Conservation (phyloP, 2,888 invertebrate genomes). For the Amphimallon solstitiale region DNA sequence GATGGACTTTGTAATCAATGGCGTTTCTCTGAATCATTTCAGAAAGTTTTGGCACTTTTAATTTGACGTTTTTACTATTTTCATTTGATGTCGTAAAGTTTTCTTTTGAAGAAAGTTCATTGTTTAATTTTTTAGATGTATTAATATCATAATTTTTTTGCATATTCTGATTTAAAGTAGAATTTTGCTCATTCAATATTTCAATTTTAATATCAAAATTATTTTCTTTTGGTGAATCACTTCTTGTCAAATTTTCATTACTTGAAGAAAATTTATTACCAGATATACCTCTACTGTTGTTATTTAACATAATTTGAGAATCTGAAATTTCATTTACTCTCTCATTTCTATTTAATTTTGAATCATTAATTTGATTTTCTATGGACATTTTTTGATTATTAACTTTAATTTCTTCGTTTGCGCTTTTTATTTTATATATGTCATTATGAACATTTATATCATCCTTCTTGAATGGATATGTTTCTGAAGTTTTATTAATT, state of each 20-base stretch:
- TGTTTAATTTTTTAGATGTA: conserved; percentile 1
- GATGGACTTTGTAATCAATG: conserved; percentile 27
- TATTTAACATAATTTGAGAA: background rate
- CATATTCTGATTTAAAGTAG: conserved; percentile 12
- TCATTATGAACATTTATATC: background rate
- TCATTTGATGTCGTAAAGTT: conserved; percentile 20
- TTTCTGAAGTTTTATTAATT: background rate
- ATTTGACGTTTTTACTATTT: conserved; percentile 28
- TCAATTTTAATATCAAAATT: conserved; percentile 35
- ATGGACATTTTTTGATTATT: background rate
- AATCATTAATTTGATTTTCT: too few relatives aligned
- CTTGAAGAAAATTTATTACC: background rate
- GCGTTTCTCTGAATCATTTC: conserved; percentile 56
- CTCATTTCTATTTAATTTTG: background rate
- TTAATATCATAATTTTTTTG: conserved; percentile 15
- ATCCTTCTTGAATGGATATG: conserved; percentile 18
- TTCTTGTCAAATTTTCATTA: background rate
- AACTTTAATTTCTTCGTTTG: conserved; percentile 1
- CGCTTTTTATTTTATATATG: conserved; percentile 3
- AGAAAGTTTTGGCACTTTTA: conserved; percentile 53
- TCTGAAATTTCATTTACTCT: background rate
- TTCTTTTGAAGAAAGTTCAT: conserved; percentile 19
- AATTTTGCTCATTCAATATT: conserved; percentile 34
- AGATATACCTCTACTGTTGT: background rate
- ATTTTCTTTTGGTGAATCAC: conserved; percentile 5